A percentile compares a stretch with the other conserved stretches of the same genome.
These are phyloP conservation scores for Naja naja DNA, from an alignment of 2,113 vertebrate genomes.

Conservation along the genomic window DNA sequence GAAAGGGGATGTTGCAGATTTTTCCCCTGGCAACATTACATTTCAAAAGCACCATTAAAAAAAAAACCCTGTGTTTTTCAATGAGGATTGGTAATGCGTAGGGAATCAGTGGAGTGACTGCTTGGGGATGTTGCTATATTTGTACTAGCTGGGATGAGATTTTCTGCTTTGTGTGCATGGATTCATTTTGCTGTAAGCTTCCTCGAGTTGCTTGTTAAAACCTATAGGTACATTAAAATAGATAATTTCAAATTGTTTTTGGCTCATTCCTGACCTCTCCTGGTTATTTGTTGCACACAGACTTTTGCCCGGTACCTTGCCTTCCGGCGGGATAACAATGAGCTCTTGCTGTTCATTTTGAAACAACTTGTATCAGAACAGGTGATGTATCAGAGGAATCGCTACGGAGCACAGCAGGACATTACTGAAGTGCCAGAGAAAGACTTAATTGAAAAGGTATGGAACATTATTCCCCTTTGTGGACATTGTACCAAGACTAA, in stretches of 20 bases:
- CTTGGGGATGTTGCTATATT: background rate
- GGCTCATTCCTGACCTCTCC: background rate
- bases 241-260: background rate
- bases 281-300: constrained; percentile 57
- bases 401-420: constrained; percentile 91
- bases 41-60: background rate
- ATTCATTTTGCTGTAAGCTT: background rate
- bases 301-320: constrained; percentile 93
- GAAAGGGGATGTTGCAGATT: background rate
- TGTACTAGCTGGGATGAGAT: background rate
- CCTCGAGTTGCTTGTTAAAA: background rate
- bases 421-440: constrained; percentile 88
- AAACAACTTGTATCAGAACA: constrained; percentile 95
- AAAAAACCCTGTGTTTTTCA: background rate
- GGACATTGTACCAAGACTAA: background rate
- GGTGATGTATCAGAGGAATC: constrained; percentile 89
- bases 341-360: constrained; percentile 93
- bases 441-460: constrained; percentile 92
- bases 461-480: background rate
- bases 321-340: constrained; percentile 94
- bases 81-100: background rate
- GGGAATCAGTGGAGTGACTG: background rate
- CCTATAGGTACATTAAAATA: background rate
- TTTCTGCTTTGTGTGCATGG: background rate
- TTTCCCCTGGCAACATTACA: background rate